Percentiles rank a stretch among this genome's conserved stretches.
Evolutionary conservation across 2,113 vertebrate species (phyloP).

Genomic region (Rhinolophus sinicus): DNA sequence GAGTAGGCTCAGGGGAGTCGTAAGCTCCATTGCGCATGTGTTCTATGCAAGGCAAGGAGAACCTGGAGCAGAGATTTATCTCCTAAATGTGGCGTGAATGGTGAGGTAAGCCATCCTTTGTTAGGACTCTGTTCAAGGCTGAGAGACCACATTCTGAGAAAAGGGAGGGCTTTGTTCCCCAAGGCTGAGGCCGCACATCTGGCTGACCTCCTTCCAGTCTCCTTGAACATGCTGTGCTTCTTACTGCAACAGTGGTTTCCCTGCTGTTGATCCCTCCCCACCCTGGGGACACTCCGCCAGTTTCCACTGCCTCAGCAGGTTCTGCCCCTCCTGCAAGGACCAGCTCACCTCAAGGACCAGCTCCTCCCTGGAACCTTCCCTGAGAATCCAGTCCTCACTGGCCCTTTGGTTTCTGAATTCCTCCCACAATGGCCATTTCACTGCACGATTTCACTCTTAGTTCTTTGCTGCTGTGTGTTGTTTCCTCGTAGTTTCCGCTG

Average conservation of each 20-base stretch:
- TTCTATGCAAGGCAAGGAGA: not conserved
- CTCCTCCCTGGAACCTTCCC: not conserved
- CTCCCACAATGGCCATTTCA: not conserved
- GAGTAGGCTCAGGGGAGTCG: not conserved
- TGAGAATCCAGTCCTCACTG: not conserved
- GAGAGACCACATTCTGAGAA: not conserved
- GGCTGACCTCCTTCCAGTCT: constrained; percentile 27
- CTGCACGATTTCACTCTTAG: not conserved
- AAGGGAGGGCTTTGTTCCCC: constrained; percentile 4
- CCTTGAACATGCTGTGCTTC: constrained; percentile 53
- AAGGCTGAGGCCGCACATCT: constrained; percentile 59
- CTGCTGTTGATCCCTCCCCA: not conserved
- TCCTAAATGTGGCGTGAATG: not conserved
- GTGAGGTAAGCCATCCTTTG: not conserved
- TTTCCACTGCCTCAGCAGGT: not conserved
- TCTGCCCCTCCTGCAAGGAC: not conserved
- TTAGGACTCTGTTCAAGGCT: not conserved
- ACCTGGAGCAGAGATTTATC: not conserved
- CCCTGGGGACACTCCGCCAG: not conserved
- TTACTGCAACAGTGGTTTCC: constrained; percentile 17
- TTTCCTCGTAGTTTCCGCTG: not conserved
- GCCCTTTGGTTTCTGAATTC: not conserved
- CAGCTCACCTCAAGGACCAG: not conserved
- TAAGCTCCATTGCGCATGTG: not conserved
- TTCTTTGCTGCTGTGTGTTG: not conserved